Conservation (phyloP, 2,113 vertebrate genomes). For the Rynchops niger region DNA sequence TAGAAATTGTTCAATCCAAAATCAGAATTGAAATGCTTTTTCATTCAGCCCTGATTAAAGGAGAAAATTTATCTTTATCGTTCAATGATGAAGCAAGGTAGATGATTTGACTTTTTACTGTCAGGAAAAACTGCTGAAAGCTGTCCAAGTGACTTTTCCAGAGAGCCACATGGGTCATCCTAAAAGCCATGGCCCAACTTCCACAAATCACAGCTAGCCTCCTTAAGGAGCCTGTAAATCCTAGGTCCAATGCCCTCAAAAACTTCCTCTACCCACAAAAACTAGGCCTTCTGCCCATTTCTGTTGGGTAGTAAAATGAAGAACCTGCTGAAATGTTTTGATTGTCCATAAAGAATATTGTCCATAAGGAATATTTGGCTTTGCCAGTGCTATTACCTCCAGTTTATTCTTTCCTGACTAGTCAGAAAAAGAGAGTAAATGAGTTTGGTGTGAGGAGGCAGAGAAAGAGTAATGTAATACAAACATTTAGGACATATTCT, state of each 20-base stretch:
- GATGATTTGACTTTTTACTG: not conserved
- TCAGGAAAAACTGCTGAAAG: not conserved
- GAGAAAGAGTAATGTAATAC: not conserved
- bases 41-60: not conserved
- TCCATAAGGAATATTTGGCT: not conserved
- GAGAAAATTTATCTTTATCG: not conserved
- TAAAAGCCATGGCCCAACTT: not conserved
- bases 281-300: not conserved
- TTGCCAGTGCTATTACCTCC: not conserved
- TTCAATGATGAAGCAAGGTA: not conserved
- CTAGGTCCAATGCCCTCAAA: not conserved
- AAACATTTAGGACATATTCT: not conserved
- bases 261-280: not conserved
- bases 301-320: not conserved
- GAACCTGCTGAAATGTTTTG: not conserved
- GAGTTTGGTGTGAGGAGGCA: not conserved
- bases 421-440: not conserved
- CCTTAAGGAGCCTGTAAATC: not conserved
- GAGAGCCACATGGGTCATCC: not conserved
- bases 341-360: not conserved
- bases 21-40: not conserved
- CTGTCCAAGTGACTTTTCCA: not conserved
- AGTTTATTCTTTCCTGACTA: not conserved
- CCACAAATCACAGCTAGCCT: not conserved
- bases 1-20: not conserved